Evolutionary conservation across 2,113 vertebrate genomes (phyloP), one percentile per base, ranked within the genome.

Genomic region (Colius striatus): DNA sequence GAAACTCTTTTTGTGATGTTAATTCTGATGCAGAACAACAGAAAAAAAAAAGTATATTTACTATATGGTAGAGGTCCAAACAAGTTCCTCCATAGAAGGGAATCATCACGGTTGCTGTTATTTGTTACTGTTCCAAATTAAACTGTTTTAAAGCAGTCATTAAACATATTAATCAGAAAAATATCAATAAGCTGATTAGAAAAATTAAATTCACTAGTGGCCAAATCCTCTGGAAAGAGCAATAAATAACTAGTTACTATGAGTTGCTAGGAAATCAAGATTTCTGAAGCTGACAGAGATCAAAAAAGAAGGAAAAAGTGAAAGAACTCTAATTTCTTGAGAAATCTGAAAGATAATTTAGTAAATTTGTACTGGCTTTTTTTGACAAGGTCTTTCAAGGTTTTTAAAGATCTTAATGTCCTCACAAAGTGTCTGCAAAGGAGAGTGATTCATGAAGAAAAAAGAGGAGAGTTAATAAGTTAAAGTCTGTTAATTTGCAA

Each of bases 101-200:
- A 81, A 75, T 43, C 4, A 12, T 21, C 61, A 15, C 26, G 4
- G 15, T 43, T 82, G 55, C 30, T 73, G 17, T 38, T 87, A 51
- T 41, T 89, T 83, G 53, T 73, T 84, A 38, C 20, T 67, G 41
- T 66, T n/a, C 57, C 45, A 12, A 50, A 61, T 87, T 83, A 84
- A 29, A 82, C 43, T 70, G 25, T 70, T 89, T 95, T 80, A 57
- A 25, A 76, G 53, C 23, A 84, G 19, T 48, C 45, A 88, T 74
- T 89, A 93, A 84, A 16, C 6, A 80, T 87, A 68, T 30, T 94
- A 92, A 91, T 94, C 57, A 89, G 65, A 36, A 76, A 66, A 63
- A 62, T 91, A 62, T 62, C 74, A 93, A 63, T 88, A 73, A 36
- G 54, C 50, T 91, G 65, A 96, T 93, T 76, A 81, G 58, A 63